Base-by-base conservation (phyloP, 2,797 vertebrate genomes). In the Onychomys torridus region DNA sequence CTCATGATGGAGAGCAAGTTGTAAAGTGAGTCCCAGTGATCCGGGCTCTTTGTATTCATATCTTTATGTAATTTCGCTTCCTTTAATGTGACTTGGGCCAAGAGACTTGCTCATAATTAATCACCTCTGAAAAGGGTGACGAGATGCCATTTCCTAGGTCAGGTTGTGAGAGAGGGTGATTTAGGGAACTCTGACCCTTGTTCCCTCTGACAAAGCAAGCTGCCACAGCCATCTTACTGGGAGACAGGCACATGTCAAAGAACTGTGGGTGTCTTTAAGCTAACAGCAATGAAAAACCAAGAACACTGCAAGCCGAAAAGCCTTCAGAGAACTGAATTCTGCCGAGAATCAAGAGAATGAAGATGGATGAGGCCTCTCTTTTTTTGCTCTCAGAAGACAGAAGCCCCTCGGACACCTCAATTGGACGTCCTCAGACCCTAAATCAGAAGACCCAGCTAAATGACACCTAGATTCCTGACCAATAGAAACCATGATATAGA, bases 91-190 rank as follows among this genome's bases (percentile, higher is more conserved):
- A 90, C 37, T 82, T 89, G 57, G n/a, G 71, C n/a, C 69, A 73
- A 73, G 61, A 91, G 40, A 11, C 63, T 96, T 81, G 55, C 27
- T 94, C 81, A 61, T 67, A 85, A 81, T 79, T 81, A 94, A 82
- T 27, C 61, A 8, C 67, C 75, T 76, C 59, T 0, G 0, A 21
- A 61, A 67, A 85, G 84, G 49, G 46, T 63, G 57, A 67, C n/a
- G 87, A 13, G 17, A 63, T 89, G 46, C 55, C n/a, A 63, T 5
- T 86, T 52, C n/a, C 23, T 2, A 89, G 34, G 88, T 65, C n/a
- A 63, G 19, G 10, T 73, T 69, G 59, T 77, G 34, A 92, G 84
- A 52, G 55, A 89, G 4, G 12, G 43, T 63, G 69, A 78, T 65
- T 95, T 86, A 10, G 90, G 40, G 3, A 12, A 63, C 16, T 89